Evolutionary conservation across 1,140 invertebrate species (phyloP), one percentile per base, ranked within the genome.

Genomic region (Plutomurus gul): DNA sequence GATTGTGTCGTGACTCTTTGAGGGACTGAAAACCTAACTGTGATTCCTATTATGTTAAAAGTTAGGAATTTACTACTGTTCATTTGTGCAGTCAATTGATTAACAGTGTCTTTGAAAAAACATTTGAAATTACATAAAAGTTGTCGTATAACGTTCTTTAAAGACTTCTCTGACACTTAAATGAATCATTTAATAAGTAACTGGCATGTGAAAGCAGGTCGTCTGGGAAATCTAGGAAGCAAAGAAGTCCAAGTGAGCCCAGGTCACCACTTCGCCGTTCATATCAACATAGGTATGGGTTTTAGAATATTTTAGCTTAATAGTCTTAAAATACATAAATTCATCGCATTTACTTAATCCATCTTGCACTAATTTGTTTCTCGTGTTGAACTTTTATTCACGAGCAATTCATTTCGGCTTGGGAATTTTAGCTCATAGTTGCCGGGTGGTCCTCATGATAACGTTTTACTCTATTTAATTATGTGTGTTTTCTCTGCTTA

Each of bases 181-280:
- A 51, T 65, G 36, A 65, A 18, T 49, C n/a, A 49, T 65, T 65
- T 65, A 65, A 65, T 65, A 65, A 65, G 56, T 65, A 47, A 74
- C 43, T 47, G 43, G 39, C 43, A 46, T 74, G 72, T 47, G 40
- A 46, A 74, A 74, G 72, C 72, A 74, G 72, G 43, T 74, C 72
- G 25, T 74, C 72, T 47, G 72, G 72, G 27, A 74, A 74, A 74
- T 74, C 72, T 46, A 74, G 46, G 39, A 46, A 49, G 72, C 72
- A 49, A 47, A 40, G 72, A 49, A 74, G 72, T 33, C 72, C 36
- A 30, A 74, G 72, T 74, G 72, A 43, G 36, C 18, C 72, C 25
- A 46, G 72, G 43, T 74, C 72, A 46, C 72, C 72, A 33, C 40
- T 33, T 47, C 43, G 40, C 30, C 72, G 72, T 30, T 49, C 39